phyloP scores from a whole-genome alignment of 2,888 invertebrate genomes.

The Hydrotaea cyrtoneurina region DNA sequence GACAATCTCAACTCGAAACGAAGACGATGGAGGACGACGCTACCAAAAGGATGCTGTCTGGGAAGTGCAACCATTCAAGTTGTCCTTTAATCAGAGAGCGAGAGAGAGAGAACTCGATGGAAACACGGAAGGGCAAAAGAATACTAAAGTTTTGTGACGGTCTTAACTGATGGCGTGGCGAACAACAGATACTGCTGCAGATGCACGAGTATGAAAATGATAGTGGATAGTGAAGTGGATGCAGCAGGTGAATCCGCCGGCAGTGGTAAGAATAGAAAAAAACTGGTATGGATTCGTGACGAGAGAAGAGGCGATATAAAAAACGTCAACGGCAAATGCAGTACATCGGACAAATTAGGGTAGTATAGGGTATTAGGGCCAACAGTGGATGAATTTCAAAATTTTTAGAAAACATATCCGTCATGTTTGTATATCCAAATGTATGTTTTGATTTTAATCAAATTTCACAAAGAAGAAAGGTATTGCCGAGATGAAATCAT shows the following conservation, averaged over 20 bases:
- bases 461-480: too few species aligned
- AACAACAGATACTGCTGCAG: neutral
- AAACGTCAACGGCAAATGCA: neutral
- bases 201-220: neutral
- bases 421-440: too few species aligned
- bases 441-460: too few species aligned
- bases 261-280: neutral
- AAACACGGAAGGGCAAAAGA: neutral
- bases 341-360: too few species aligned
- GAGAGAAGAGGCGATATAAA: too few species aligned
- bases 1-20: constrained; percentile 1
- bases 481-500: too few species aligned
- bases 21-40: neutral
- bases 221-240: neutral
- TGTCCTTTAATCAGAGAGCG: neutral
- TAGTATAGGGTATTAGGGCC: too few species aligned
- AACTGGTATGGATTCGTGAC: neutral
- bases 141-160: constrained; percentile 3
- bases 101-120: neutral
- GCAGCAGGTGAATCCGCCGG: neutral
- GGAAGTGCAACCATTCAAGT: neutral
- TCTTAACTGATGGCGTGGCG: neutral
- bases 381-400: too few species aligned
- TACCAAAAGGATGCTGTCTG: neutral
- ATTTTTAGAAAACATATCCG: too few species aligned